These are phyloP conservation scores for Diploscapter pachys DNA, from an alignment of 1,140 invertebrate species.

Conservation along the genomic window DNA sequence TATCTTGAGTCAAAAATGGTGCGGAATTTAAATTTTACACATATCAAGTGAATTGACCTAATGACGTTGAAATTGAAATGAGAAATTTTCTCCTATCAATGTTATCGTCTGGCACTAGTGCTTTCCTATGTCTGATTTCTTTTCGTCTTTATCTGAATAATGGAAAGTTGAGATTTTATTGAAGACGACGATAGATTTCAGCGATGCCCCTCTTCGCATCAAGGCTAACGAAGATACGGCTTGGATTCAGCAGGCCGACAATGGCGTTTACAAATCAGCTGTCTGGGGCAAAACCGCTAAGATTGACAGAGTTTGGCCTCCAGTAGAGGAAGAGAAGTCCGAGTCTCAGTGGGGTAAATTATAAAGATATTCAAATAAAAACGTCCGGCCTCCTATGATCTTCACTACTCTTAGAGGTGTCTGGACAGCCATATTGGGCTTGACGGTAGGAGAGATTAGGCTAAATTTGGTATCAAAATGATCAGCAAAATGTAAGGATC, in stretches of 20 bases:
- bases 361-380: too few relatives aligned
- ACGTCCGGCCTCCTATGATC: too few relatives aligned
- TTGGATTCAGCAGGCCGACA: conserved; percentile 21
- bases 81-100: too few relatives aligned
- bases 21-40: neutral
- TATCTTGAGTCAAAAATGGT: neutral
- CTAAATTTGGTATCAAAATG: too few relatives aligned
- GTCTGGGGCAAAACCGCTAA: conserved; percentile 15
- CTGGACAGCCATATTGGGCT: too few relatives aligned
- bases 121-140: too few relatives aligned
- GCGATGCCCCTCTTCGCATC: neutral
- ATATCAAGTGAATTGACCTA: conserved; percentile 1
- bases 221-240: conserved; percentile 4
- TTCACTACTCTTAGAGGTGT: too few relatives aligned
- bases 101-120: too few relatives aligned
- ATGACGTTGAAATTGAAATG: neutral
- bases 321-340: conserved; percentile 23
- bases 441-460: too few relatives aligned
- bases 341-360: neutral
- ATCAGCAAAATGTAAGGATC: too few relatives aligned
- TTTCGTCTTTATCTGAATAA: too few relatives aligned
- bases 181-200: conserved; percentile 1
- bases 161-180: too few relatives aligned
- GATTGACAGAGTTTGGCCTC: conserved; percentile 36
- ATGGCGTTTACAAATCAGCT: conserved; percentile 15